These are phyloP conservation scores for Nomada ferruginata DNA, from an alignment of 2,888 invertebrate genomes.

Conservation along the genomic window DNA sequence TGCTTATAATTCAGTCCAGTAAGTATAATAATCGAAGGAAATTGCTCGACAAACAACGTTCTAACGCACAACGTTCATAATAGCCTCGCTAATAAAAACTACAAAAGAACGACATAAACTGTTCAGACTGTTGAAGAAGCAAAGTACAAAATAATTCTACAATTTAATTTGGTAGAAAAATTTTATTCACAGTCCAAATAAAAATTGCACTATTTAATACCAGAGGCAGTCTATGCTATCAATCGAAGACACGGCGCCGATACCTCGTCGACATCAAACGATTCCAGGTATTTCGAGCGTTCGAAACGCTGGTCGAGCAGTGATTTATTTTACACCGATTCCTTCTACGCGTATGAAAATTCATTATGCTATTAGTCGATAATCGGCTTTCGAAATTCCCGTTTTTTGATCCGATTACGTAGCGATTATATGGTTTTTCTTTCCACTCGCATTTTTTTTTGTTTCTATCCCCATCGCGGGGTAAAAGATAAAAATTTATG, in stretches of 20 bases:
- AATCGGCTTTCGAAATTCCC: conserved; percentile 60
- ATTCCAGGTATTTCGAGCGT: not conserved
- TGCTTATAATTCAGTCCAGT: conserved; percentile 1
- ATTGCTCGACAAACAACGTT: conserved; percentile 18
- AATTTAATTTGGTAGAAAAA: no score
- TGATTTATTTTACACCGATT: conserved; percentile 58
- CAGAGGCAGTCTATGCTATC: no score
- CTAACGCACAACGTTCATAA: not conserved
- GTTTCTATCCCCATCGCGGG: not conserved
- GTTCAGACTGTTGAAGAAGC: no score
- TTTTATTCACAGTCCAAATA: no score
- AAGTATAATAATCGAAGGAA: conserved; percentile 18
- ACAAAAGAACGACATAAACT: no score
- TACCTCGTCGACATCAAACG: not conserved
- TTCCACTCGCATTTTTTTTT: not conserved
- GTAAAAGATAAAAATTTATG: conserved; percentile 46
- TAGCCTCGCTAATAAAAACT: no score
- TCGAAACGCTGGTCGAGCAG: conserved; percentile 18
- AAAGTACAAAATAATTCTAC: no score
- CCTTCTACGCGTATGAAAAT: conserved; percentile 52
- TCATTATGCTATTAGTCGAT: conserved; percentile 61
- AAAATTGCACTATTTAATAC: not conserved
- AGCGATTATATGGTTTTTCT: conserved; percentile 52
- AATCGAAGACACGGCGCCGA: not conserved
- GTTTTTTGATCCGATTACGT: conserved; percentile 60